Evolutionary conservation across 2,888 invertebrate species (phyloP).

Genomic region (Microctonus brassicae): DNA sequence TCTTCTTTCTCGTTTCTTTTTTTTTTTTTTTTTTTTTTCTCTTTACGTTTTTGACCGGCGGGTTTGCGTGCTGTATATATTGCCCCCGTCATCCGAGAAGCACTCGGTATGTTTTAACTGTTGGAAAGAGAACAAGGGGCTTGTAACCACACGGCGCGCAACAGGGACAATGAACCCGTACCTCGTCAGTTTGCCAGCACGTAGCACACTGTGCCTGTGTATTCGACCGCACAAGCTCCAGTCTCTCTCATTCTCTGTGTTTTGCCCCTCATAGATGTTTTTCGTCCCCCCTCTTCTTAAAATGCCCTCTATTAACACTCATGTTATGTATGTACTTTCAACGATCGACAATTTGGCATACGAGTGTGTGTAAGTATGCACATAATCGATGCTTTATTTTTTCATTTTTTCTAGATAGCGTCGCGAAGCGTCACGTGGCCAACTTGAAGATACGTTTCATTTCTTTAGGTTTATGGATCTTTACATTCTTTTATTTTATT

Average conservation of each 20-base stretch:
- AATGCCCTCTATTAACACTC: constrained; percentile 13
- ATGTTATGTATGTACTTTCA: background rate
- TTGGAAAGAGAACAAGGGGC: constrained; percentile 5
- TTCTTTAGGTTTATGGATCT: background rate
- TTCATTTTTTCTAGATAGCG: background rate
- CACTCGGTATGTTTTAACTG: background rate
- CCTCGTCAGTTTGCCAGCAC: constrained; percentile 60
- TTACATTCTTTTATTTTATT: background rate
- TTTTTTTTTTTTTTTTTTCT: constrained; percentile 18
- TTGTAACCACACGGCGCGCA: constrained; percentile 28
- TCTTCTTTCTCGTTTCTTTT: background rate
- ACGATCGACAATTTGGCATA: constrained; percentile 15
- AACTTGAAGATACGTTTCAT: background rate
- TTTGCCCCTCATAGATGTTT: constrained; percentile 1
- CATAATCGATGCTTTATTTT: background rate
- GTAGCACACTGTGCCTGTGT: constrained; percentile 45
- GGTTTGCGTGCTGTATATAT: background rate
- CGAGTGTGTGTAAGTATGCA: background rate
- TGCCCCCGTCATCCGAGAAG: background rate
- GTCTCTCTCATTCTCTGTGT: constrained; percentile 37
- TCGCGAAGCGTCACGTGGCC: background rate
- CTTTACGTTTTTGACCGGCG: constrained; percentile 33
- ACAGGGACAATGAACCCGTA: constrained; percentile 68
- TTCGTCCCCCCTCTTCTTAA: background rate
- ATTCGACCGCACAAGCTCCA: constrained; percentile 35